Evolutionary conservation across 1,140 invertebrate species (phyloP), one percentile per base, ranked within the genome.

Genomic region (Thalassaphorura encarpata): DNA sequence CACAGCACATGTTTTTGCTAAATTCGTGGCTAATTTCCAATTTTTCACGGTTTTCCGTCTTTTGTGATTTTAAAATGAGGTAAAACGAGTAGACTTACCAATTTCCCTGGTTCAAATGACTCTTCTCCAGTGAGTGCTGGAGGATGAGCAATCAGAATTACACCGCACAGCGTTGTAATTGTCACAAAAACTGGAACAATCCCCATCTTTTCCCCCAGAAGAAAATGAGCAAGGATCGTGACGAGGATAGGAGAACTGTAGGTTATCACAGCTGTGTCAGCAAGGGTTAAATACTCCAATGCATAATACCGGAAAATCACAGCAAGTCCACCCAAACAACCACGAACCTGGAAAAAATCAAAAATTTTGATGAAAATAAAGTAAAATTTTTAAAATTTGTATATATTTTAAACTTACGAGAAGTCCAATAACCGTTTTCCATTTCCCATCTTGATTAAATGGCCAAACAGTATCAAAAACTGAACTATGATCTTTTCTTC

Each of bases 381-480:
- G 41, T 46, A 19, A 27, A 24, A 27, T 33, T 23, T 19, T 47
- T 1, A 23, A 28, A 46, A 1, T 46, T 16, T n/a, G 16, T 23
- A 15, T 45, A 11, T 19, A 51, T 27, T 21, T 33, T 1, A 18
- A 24, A 26, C 58, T 55, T 52, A 64, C 62, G 33, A 61, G 13
- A 42, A 64, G 56, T 15, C 59, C 59, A 52, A 64, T 4, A n/a
- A 58, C 48, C 3, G 56, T 59, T 26, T 56, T 48, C 52, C 56
- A 56, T 13, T 59, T 61, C 1, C 48, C 58, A 42, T 31, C 27
- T 36, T 57, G 42, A 13, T 27, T 41, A 3, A 61, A 16, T 1
- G 62, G 62, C 62, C 62, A 64, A n/a, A 64, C 62, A 1, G 49
- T 48, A 15, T 46, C 36, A 48, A 61, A 61, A 28, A 64, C 33